Percentiles rank a stretch among this genome's conserved stretches.
Evolutionary conservation across 2,888 invertebrate genomes (phyloP).

Genomic region (Drosophila anomalata): DNA sequence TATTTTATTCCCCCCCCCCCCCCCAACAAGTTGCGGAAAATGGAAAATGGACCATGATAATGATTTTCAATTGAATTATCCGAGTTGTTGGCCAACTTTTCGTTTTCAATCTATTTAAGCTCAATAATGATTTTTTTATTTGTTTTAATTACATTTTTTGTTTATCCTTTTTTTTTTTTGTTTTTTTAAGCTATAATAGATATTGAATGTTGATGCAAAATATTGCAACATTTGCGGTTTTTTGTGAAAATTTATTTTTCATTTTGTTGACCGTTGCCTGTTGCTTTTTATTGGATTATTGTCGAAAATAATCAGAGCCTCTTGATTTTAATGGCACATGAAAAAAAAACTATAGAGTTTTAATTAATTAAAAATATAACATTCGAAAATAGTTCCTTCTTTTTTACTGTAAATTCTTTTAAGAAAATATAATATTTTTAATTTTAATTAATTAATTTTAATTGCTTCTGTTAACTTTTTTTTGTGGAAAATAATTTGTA

Average conservation of each 20-base stretch:
- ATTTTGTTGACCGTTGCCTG: constrained; percentile 15
- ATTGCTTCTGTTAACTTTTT: constrained; percentile 3
- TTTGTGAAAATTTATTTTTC: constrained; percentile 24
- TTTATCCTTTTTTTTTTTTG: not conserved
- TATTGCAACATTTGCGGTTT: constrained; percentile 17
- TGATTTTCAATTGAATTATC: constrained; percentile 71
- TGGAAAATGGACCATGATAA: constrained; percentile 59
- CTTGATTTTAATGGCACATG: too few relatives aligned
- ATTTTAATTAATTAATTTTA: not conserved
- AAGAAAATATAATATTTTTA: too few relatives aligned
- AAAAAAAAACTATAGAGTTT: too few relatives aligned
- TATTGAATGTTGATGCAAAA: not conserved
- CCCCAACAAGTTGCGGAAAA: not conserved
- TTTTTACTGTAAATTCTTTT: not conserved
- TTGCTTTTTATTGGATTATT: not conserved
- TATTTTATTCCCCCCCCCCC: not conserved
- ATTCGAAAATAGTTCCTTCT: too few relatives aligned
- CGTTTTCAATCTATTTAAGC: not conserved
- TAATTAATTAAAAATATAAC: too few relatives aligned
- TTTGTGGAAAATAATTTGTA: not conserved
- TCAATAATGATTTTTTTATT: not conserved
- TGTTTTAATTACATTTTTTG: not conserved
- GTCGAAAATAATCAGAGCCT: too few relatives aligned
- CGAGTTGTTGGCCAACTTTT: not conserved
- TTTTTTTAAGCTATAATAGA: not conserved